A percentile compares a stretch with the other conserved stretches of the same genome.
Conservation (phyloP, 2,113 vertebrate genomes). For the Ptilonorhynchus violaceus region DNA sequence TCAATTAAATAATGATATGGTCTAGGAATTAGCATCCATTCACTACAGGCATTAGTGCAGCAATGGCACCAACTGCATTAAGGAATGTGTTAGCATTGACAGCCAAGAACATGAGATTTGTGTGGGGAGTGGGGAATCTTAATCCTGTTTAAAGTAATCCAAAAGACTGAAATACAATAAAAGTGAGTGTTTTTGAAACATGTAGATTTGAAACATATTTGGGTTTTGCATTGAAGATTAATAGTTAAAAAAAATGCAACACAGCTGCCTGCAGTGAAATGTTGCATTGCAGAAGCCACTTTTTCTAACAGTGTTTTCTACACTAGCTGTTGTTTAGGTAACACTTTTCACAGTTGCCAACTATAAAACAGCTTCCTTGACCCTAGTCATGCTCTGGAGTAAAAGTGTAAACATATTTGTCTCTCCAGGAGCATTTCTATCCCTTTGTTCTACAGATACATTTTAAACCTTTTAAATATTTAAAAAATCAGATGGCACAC, state of each 20-base stretch:
- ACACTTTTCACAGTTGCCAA: background rate
- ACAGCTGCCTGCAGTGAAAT: background rate
- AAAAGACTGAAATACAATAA: background rate
- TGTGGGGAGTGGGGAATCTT: background rate
- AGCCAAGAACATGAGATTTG: background rate
- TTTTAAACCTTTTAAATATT: background rate
- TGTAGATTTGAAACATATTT: rapidly evolving
- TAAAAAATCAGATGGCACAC: background rate
- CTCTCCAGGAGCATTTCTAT: background rate
- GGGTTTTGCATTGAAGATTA: background rate
- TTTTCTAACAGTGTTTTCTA: background rate
- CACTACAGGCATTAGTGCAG: background rate
- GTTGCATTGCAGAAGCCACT: background rate
- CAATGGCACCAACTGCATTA: no score
- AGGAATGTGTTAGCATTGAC: background rate
- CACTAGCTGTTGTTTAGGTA: background rate
- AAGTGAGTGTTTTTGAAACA: background rate
- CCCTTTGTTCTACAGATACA: background rate
- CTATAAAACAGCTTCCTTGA: background rate
- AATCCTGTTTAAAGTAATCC: background rate
- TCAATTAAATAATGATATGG: background rate
- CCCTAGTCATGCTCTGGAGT: background rate
- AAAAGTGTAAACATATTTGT: background rate
- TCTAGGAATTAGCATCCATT: background rate
- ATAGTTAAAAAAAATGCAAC: background rate